These are phyloP conservation scores for Sphaerophoria rueppellii DNA, from an alignment of 2,888 invertebrate species.

Conservation along the genomic window DNA sequence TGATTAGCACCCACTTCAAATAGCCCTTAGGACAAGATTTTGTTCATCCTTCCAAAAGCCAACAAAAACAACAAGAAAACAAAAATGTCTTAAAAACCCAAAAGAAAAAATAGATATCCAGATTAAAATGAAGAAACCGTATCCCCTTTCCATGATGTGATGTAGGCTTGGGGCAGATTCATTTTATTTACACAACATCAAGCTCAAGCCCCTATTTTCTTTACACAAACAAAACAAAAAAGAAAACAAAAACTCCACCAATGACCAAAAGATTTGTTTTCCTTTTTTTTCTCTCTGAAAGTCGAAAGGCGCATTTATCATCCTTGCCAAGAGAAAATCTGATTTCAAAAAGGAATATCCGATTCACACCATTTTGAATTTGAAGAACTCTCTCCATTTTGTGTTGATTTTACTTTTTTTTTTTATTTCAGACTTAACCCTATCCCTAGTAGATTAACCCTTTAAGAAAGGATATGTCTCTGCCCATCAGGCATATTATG, in stretches of 20 bases:
- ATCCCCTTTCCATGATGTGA: slow-evolving; percentile 59
- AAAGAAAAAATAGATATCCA: slow-evolving; percentile 60
- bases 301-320: slow-evolving; percentile 46
- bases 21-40: slow-evolving; percentile 58
- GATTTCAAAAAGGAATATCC: slow-evolving; percentile 48
- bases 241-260: slow-evolving; percentile 32
- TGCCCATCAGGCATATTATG: slow-evolving; percentile 40
- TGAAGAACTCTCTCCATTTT: slow-evolving; percentile 59
- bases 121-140: slow-evolving; percentile 60
- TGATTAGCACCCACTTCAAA: slow-evolving; percentile 73
- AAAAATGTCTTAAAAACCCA: slow-evolving; percentile 5
- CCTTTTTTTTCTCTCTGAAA: slow-evolving; percentile 9
- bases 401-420: slow-evolving; percentile 7
- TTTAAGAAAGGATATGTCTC: slow-evolving; percentile 51
- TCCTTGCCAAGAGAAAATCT: slow-evolving; percentile 37
- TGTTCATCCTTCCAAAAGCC: slow-evolving; percentile 54
- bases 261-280: slow-evolving; percentile 44
- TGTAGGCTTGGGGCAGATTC: slow-evolving; percentile 53
- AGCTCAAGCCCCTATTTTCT: slow-evolving; percentile 41
- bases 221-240: background rate
- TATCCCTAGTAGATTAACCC: slow-evolving; percentile 31
- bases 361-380: slow-evolving; percentile 73
- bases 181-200: slow-evolving; percentile 68
- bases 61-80: slow-evolving; percentile 12
- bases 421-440: background rate